Evolutionary conservation across 2,888 invertebrate genomes (phyloP).

Genomic region (Heliconius hortense): DNA sequence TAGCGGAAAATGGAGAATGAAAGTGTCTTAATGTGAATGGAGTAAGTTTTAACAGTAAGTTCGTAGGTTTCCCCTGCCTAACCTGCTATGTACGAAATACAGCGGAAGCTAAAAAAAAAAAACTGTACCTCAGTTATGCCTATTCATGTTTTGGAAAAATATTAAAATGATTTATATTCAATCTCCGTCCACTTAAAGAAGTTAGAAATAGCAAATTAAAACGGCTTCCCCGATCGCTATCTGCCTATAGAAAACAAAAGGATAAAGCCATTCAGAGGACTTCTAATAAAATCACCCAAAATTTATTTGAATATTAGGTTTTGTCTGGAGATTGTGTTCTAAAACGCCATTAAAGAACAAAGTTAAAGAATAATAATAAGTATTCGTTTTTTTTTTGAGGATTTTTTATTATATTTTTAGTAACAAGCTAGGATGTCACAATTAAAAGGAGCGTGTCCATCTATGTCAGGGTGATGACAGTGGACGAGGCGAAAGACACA

Average conservation of each 20-base stretch:
- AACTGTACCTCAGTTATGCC: neutral
- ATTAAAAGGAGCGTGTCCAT: neutral
- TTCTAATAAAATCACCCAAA: constrained; percentile 7
- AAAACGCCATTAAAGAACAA: neutral
- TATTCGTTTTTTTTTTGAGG: neutral
- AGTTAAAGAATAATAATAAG: too few species aligned
- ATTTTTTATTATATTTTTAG: neutral
- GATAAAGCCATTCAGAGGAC: constrained; percentile 2
- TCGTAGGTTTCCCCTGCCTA: neutral
- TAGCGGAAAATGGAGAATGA: too few species aligned
- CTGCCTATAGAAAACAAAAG: constrained; percentile 15
- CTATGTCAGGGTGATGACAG: neutral
- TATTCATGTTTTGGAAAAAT: neutral
- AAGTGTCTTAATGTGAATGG: too few species aligned
- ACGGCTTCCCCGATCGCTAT: constrained; percentile 5
- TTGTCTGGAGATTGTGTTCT: neutral
- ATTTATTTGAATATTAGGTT: constrained; percentile 8
- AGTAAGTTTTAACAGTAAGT: neutral
- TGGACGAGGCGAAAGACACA: too few species aligned
- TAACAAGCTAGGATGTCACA: neutral
- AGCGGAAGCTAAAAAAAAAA: neutral
- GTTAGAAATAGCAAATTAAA: constrained; percentile 17
- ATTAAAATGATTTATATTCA: neutral
- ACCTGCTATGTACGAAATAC: neutral
- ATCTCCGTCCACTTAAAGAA: constrained; percentile 7